Evolutionary conservation across 2,888 invertebrate species (phyloP).

Genomic region (Hedya salicella): DNA sequence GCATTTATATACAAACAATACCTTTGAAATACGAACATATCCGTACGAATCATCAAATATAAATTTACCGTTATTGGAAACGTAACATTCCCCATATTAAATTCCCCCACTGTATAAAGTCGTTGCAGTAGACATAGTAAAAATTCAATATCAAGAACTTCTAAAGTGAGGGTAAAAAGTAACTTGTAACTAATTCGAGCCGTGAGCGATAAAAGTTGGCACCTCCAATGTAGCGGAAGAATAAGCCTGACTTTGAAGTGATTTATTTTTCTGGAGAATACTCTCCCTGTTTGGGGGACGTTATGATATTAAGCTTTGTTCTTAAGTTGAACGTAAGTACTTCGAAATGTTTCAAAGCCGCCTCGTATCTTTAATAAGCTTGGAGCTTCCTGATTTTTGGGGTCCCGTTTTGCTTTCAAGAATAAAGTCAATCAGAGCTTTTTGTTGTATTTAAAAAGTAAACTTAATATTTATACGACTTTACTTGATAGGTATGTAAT

Average conservation of each 20-base stretch:
- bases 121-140: constrained; percentile 65
- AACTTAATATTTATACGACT: neutral
- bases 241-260: constrained; percentile 75
- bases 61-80: constrained; percentile 21
- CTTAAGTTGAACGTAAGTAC: constrained; percentile 70
- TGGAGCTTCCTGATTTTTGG: constrained; percentile 54
- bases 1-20: neutral
- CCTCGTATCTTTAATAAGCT: constrained; percentile 73
- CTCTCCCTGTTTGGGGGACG: constrained; percentile 63
- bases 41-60: neutral
- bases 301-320: constrained; percentile 81
- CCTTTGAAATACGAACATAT: neutral
- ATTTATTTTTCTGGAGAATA: constrained; percentile 79
- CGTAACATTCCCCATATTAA: constrained; percentile 53
- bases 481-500: too few species aligned
- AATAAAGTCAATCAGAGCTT: neutral
- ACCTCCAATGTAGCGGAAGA: constrained; percentile 68
- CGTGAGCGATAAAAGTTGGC: constrained; percentile 73
- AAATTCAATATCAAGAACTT: constrained; percentile 81
- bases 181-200: constrained; percentile 75
- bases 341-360: constrained; percentile 70
- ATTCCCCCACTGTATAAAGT: constrained; percentile 55
- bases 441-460: neutral
- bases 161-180: constrained; percentile 61
- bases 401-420: constrained; percentile 8